Evolutionary conservation across 2,113 vertebrate species (phyloP).

Genomic region (Empidonax alnorum): DNA sequence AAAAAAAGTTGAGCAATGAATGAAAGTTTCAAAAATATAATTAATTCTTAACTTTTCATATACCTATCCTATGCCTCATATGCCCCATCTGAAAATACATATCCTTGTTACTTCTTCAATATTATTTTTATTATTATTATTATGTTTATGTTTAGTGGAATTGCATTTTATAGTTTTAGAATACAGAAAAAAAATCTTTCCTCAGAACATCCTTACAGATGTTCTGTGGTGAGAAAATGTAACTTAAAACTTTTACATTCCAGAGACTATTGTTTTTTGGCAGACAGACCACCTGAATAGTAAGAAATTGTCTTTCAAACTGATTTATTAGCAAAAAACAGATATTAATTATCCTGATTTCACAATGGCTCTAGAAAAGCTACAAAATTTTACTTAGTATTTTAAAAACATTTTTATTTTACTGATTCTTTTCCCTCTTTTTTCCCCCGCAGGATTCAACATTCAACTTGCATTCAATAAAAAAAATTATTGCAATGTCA

Average conservation of each 20-base stretch:
- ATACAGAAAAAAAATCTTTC: too few relatives aligned
- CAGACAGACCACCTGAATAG: background rate
- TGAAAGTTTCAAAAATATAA: background rate
- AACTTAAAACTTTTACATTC: background rate
- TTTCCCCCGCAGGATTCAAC: background rate
- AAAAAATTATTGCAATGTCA: background rate
- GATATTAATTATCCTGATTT: background rate
- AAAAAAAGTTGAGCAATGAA: background rate
- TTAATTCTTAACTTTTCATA: background rate
- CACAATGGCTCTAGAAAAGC: background rate
- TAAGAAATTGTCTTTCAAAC: background rate
- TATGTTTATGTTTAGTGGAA: background rate
- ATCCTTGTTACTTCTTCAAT: background rate
- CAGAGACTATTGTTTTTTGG: background rate
- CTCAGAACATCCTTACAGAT: background rate
- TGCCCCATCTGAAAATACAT: background rate
- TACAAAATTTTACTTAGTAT: background rate
- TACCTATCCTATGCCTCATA: background rate
- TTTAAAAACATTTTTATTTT: background rate
- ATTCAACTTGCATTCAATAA: background rate
- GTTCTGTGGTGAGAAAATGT: background rate
- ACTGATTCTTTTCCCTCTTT: background rate
- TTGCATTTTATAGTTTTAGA: background rate
- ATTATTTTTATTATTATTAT: background rate
- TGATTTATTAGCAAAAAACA: background rate